Base-by-base conservation (phyloP, 2,888 invertebrate species). In the Drosophila melanosoma region DNA sequence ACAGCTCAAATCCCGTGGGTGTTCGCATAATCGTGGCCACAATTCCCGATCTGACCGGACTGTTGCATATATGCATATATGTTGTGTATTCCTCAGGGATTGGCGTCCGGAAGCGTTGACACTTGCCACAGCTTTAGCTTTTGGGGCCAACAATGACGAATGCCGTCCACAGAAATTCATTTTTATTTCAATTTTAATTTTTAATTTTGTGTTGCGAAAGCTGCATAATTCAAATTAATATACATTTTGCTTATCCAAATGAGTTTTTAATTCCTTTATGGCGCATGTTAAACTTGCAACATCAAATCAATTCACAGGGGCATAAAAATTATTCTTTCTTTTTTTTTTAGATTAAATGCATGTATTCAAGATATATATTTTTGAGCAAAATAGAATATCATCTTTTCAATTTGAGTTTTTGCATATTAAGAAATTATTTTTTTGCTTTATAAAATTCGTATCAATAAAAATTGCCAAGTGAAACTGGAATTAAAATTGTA, bases 71-170 rank as follows among this genome's bases (percentile, higher is more conserved):
- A 63, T 60, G 29, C 61, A 45, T 38, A 53, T 59, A 56, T 61
- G 8, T 3, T 11, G 23, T 57, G 45, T 60, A 49, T 52, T 35
- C 52, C 36, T 29, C 23, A 11, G 23, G 11, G n/a, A 68, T 53
- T 38, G 53, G 53, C 40, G 61, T 62, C 62, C 84, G 84, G 84
- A 83, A 81, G 78, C 80, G 81, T 77, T 77, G 80, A 83, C 84
- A 79, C 29, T 79, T 69, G 57, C 54, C 23, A 53, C 40, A 38
- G 68, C 56, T 53, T 20, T 23, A 8, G 36, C 45, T 8, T 54
- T 53, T 17, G 38, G 45, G 45, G 17, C 42, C n/a, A 67, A 79
- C 83, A 82, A 82, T 81, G 82, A 87, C 85, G 79, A 81, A 75
- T 84, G 72, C 66, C 56, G 56, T 35, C 62, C 62, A 56, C 59